Conservation (phyloP, 1,140 invertebrate species). For the Solen grandis region DNA sequence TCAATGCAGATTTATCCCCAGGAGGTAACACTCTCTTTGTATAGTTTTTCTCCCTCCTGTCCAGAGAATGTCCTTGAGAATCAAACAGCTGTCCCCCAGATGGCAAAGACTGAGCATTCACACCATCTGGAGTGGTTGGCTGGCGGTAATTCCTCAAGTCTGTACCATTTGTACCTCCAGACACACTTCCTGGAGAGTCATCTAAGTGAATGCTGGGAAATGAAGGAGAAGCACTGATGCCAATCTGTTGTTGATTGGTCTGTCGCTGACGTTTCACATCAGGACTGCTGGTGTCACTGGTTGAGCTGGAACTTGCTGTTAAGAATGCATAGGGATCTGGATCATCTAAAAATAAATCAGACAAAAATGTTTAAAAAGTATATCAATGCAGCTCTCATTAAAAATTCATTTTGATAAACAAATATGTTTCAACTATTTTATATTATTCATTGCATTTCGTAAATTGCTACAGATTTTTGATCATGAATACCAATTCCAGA, state of each 20-base stretch:
- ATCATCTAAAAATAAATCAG: slow-evolving; percentile 38
- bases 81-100: no score
- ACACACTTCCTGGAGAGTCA: slow-evolving; percentile 48
- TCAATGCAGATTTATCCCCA: neutral
- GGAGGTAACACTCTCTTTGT: neutral
- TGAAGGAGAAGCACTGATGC: slow-evolving; percentile 45
- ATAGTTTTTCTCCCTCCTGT: slow-evolving; percentile 2
- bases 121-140: slow-evolving; percentile 42
- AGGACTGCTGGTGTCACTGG: slow-evolving; percentile 5
- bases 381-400: no score
- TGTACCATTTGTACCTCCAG: neutral
- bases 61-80: neutral
- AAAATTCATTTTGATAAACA: no score
- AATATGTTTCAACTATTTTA: no score
- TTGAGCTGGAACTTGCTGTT: neutral
- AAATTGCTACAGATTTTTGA: no score
- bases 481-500: no score
- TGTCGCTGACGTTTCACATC: slow-evolving; percentile 21
- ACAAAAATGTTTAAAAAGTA: no score
- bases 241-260: slow-evolving; percentile 12
- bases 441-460: no score
- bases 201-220: slow-evolving; percentile 36
- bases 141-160: neutral
- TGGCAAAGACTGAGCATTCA: slow-evolving; percentile 34
- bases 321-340: slow-evolving; percentile 21